These are phyloP conservation scores for Watsonalla binaria DNA, from an alignment of 2,888 invertebrate species.

Conservation along the genomic window DNA sequence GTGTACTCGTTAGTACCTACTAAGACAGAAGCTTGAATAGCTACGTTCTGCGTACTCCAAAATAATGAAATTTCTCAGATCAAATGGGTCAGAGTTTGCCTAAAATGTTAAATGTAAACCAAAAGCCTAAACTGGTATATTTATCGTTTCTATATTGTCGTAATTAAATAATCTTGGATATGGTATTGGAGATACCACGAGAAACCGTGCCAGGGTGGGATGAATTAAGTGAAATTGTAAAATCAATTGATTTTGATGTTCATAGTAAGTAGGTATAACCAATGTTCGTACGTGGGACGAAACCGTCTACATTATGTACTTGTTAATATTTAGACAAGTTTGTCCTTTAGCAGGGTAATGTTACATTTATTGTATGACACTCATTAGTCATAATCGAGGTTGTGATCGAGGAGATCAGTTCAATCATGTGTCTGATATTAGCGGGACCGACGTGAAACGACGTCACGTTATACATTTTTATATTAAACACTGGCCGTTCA, in stretches of 20 bases:
- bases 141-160: too few species aligned
- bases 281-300: neutral
- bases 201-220: neutral
- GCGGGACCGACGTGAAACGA: neutral
- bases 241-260: neutral
- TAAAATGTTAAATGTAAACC: too few species aligned
- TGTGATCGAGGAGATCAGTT: slow-evolving; percentile 5
- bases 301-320: slow-evolving; percentile 21
- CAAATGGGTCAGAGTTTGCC: too few species aligned
- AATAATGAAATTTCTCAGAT: too few species aligned
- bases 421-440: slow-evolving; percentile 1
- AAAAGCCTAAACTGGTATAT: too few species aligned
- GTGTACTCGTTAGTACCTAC: too few species aligned
- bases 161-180: neutral
- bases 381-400: slow-evolving; percentile 7
- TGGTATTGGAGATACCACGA: neutral
- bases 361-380: slow-evolving; percentile 8
- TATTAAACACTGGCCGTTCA: neutral
- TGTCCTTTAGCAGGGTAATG: slow-evolving; percentile 31
- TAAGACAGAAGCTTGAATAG: too few species aligned
- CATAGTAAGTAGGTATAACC: neutral
- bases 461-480: neutral
- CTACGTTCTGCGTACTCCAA: too few species aligned
- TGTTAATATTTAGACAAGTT: slow-evolving; percentile 23
- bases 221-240: neutral